These are phyloP conservation scores for Carollia perspicillata DNA, from an alignment of 2,113 vertebrate genomes.

Conservation along the genomic window DNA sequence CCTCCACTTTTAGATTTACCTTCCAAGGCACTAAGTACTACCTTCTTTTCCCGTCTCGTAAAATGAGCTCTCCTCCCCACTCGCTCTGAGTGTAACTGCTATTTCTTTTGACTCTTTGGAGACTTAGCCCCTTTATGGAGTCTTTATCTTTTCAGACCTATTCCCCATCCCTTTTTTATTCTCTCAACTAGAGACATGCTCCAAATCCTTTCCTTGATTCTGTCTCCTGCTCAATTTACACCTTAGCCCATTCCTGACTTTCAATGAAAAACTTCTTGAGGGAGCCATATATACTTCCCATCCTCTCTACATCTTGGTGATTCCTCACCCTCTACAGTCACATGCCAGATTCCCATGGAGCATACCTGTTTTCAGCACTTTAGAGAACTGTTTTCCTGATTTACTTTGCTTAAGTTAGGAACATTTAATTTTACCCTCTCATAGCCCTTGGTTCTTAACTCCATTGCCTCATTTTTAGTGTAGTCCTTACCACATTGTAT, in stretches of 20 bases:
- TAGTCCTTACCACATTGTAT: not conserved
- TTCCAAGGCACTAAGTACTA: not conserved
- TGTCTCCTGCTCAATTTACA: not conserved
- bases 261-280: not conserved
- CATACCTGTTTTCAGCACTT: not conserved
- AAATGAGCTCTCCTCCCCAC: not conserved
- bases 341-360: rapidly evolving
- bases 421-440: not conserved
- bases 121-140: not conserved
- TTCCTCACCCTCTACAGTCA: not conserved
- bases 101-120: not conserved
- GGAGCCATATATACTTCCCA: not conserved
- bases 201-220: not conserved
- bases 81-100: not conserved
- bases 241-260: not conserved
- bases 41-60: not conserved
- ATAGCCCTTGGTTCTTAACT: not conserved
- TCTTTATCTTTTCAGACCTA: not conserved
- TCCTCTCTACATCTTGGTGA: not conserved
- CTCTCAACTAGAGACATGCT: not conserved
- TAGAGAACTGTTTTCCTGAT: not conserved
- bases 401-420: not conserved
- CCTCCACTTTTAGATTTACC: not conserved
- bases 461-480: not conserved
- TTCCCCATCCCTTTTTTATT: not conserved